Base-by-base conservation (phyloP, 2,797 vertebrate species). In the Acanthiza pusilla region DNA sequence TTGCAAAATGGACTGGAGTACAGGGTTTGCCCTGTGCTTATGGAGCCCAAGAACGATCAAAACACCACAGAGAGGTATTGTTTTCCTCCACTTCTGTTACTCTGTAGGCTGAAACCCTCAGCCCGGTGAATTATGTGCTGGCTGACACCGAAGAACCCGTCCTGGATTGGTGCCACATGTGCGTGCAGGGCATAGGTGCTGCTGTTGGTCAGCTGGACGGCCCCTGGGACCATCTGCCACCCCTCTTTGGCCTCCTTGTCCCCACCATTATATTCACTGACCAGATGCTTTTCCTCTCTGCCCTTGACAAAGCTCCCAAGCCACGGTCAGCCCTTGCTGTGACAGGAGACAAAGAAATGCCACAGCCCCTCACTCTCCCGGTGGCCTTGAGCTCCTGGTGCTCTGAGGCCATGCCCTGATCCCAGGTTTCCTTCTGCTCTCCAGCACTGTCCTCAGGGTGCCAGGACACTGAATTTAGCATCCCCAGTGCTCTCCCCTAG, bases 181-280 rank as follows among this genome's bases (percentile, higher is more conserved):
- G 93, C 86, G 68, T 3, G 1, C 86, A 74, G 96, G 96, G 80
- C 94, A 91, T 71, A 91, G 89, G 93, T 96, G 93, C 91, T 90
- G 89, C 88, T 87, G 55, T 23, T 96, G 94, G 91, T 93, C 96
- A 97, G 88, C 93, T 96, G 87, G 58, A 29, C 2, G 7, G 89
- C 77, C 94, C 85, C 89, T 92, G 63, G 88, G 85, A 74, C 94
- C 94, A 96, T 94, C 93, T 96, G 96, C 67, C 77, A 74, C 71
- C 74, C 42, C 88, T 76, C 47, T 79, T 15, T 90, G 77, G 80
- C 91, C 89, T 96, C 86, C 20, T 53, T 67, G 13, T 70, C 74
- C 36, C 57, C 83, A 55, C 71, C 77, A 85, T 91, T 94, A 91
- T 29, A 18, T 48, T 74, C 76, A 30, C 68, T 80, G 91, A 77